These are phyloP conservation scores for Lerista edwardsae DNA, from an alignment of 2,797 vertebrate genomes.

Conservation along the genomic window DNA sequence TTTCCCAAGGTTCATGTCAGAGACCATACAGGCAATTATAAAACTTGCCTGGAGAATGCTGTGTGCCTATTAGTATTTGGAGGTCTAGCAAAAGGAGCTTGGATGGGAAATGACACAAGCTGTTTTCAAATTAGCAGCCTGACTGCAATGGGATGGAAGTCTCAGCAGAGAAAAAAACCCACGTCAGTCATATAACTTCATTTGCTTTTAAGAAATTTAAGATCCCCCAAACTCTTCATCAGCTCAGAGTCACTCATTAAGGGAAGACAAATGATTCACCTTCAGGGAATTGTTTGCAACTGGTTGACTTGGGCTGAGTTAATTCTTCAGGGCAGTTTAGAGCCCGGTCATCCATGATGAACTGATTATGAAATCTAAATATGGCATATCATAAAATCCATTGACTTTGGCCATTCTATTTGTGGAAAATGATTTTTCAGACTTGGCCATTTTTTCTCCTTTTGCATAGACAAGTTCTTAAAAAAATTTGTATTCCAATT, in stretches of 20 bases:
- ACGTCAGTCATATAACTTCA: conserved; percentile 47
- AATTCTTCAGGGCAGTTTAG: conserved; percentile 48
- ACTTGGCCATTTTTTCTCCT: neutral
- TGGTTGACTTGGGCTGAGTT: conserved; percentile 49
- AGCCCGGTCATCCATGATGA: conserved; percentile 30
- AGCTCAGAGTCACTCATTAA: conserved; percentile 64
- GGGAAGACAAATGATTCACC: conserved; percentile 70
- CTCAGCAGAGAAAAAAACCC: conserved; percentile 18
- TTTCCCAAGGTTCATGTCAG: conserved; percentile 54
- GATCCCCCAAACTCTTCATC: conserved; percentile 69
- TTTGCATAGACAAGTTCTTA: neutral
- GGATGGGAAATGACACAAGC: conserved; percentile 31
- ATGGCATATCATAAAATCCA: neutral
- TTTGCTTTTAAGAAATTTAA: conserved; percentile 62
- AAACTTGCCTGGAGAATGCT: conserved; percentile 57
- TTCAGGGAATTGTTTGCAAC: conserved; percentile 62
- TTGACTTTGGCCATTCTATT: neutral
- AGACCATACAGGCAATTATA: conserved; percentile 47
- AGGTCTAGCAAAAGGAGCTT: conserved; percentile 30
- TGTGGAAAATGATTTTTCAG: neutral
- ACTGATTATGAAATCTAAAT: conserved; percentile 14
- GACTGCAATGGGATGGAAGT: conserved; percentile 25
- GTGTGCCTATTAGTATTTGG: conserved; percentile 64
- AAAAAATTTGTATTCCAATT: fast-evolving
- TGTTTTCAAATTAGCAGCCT: conserved; percentile 70